Conservation (phyloP, 2,797 vertebrate species). For the Crocodylus rhombifer region DNA sequence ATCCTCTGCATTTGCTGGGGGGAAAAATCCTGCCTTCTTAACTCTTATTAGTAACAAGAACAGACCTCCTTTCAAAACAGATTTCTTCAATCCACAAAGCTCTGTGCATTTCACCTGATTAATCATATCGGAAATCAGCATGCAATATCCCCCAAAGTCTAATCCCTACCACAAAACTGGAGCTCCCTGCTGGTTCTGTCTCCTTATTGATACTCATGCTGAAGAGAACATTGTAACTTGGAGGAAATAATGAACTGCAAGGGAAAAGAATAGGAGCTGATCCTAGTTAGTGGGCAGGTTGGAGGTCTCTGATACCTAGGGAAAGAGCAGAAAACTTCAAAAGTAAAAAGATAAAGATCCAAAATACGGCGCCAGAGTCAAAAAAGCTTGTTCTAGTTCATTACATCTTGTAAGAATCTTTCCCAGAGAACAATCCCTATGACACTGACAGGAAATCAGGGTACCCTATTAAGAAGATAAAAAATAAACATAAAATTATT, state of each 20-base stretch:
- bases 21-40: background rate
- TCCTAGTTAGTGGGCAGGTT: constrained; percentile 40
- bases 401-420: background rate
- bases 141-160: background rate
- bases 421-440: background rate
- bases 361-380: background rate
- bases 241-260: constrained; percentile 66
- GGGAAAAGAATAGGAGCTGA: constrained; percentile 11
- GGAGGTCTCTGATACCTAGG: constrained; percentile 11
- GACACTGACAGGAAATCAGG: background rate
- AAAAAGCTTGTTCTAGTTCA: background rate
- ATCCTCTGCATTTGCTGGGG: background rate
- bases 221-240: constrained; percentile 59
- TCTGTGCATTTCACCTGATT: constrained; percentile 30
- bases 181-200: constrained; percentile 35
- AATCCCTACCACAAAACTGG: background rate
- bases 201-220: constrained; percentile 28
- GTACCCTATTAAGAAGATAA: too few relatives aligned
- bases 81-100: constrained; percentile 64
- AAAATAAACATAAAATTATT: background rate
- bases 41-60: background rate
- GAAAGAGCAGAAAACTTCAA: background rate
- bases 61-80: constrained; percentile 47
- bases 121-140: constrained; percentile 52
- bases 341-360: background rate